Conservation (phyloP, 2,113 vertebrate species). For the Sinocyclocheilus grahami region DNA sequence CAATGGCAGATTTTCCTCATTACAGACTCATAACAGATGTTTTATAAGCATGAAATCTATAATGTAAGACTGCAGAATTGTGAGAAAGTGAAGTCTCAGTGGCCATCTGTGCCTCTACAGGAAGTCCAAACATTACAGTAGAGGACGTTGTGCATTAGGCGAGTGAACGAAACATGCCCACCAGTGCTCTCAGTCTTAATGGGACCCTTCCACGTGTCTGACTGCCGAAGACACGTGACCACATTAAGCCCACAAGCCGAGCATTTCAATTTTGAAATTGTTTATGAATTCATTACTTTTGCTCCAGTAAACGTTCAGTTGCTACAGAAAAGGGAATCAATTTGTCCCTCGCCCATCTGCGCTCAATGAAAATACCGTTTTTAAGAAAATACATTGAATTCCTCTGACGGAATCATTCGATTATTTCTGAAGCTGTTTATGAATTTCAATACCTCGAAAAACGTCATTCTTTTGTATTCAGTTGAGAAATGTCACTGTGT, state of each 20-base stretch:
- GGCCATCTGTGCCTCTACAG: slow-evolving; percentile 38
- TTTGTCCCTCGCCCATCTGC: slow-evolving; percentile 9
- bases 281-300: slow-evolving; percentile 40
- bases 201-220: slow-evolving; percentile 19
- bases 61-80: neutral
- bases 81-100: slow-evolving; percentile 1
- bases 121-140: slow-evolving; percentile 11
- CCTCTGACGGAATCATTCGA: neutral
- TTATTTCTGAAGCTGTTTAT: slow-evolving; percentile 8
- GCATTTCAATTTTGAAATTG: slow-evolving; percentile 26
- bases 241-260: slow-evolving; percentile 14
- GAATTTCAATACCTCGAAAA: neutral
- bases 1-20: slow-evolving; percentile 13
- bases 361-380: slow-evolving; percentile 5
- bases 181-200: slow-evolving; percentile 20
- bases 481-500: slow-evolving; percentile 4
- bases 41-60: slow-evolving; percentile 12
- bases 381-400: slow-evolving; percentile 3
- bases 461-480: slow-evolving; percentile 4
- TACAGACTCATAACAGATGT: slow-evolving; percentile 8
- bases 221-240: slow-evolving; percentile 4
- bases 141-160: slow-evolving; percentile 18
- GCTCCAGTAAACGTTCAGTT: slow-evolving; percentile 25
- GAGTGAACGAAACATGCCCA: slow-evolving; percentile 33
- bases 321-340: slow-evolving; percentile 7